phyloP scores from a whole-genome alignment of 2,113 vertebrate species.

The Upupa epops region DNA sequence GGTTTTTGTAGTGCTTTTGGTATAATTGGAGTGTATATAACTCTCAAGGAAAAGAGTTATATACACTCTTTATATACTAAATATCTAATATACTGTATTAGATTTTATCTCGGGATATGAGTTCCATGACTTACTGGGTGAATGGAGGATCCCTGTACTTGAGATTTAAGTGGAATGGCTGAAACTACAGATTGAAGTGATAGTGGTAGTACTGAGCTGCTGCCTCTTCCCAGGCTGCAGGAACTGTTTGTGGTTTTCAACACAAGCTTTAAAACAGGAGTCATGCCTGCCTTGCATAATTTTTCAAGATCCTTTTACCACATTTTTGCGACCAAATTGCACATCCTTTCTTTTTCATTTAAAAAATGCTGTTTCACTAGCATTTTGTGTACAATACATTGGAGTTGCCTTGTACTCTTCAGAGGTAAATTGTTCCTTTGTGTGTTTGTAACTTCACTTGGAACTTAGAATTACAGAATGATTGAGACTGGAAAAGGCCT shows the following conservation, averaged over 20 bases:
- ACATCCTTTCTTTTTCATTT: not conserved
- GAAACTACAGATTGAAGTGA: too few relatives aligned
- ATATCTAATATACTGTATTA: not conserved
- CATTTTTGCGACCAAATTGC: not conserved
- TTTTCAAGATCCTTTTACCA: not conserved
- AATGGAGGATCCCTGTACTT: not conserved
- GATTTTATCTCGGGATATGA: not conserved
- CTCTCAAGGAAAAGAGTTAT: too few relatives aligned
- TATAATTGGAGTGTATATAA: not conserved
- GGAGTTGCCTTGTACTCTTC: not conserved
- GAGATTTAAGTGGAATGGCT: not conserved
- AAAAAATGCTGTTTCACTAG: too few relatives aligned
- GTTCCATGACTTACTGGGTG: not conserved
- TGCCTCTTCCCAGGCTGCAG: not conserved
- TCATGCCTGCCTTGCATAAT: not conserved
- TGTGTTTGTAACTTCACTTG: not conserved
- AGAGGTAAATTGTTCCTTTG: not conserved
- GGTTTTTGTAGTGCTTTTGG: not conserved
- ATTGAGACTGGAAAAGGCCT: too few relatives aligned
- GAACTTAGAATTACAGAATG: too few relatives aligned
- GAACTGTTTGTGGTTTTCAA: not conserved
- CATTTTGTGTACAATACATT: not conserved
- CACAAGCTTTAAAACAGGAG: not conserved
- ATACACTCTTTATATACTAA: too few relatives aligned
- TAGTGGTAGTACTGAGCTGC: not conserved